Conservation (phyloP, 2,113 vertebrate genomes). For the Callipepla californica region DNA sequence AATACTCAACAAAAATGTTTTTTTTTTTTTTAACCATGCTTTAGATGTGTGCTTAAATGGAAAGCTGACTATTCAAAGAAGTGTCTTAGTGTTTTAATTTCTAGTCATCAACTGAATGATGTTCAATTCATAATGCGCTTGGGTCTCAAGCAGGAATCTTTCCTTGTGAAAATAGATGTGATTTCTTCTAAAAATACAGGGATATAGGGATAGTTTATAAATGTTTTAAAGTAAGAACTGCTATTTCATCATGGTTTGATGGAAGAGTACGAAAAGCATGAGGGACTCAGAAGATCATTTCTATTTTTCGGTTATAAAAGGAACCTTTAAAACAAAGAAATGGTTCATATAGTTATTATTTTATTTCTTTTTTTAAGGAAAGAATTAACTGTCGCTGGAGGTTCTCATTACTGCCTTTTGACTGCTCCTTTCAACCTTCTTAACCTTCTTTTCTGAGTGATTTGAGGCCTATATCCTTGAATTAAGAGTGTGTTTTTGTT, state of each 20-base stretch:
- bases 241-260: background rate
- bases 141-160: background rate
- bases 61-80: background rate
- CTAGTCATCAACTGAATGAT: background rate
- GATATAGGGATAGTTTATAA: background rate
- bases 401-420: background rate
- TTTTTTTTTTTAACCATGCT: background rate
- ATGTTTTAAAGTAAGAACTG: background rate
- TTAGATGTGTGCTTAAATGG: background rate
- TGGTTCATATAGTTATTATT: background rate
- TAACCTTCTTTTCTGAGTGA: background rate
- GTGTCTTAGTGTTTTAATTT: background rate
- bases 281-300: background rate
- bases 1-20: background rate
- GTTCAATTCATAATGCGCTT: background rate
- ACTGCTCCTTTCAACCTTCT: background rate
- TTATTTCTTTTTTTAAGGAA: background rate
- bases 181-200: background rate
- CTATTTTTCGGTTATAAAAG: background rate
- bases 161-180: background rate
- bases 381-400: background rate
- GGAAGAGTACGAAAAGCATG: background rate
- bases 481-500: accelerated
- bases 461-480: background rate
- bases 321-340: background rate